Conservation (phyloP, 2,797 vertebrate genomes). For the Pseudochromis fuscus region DNA sequence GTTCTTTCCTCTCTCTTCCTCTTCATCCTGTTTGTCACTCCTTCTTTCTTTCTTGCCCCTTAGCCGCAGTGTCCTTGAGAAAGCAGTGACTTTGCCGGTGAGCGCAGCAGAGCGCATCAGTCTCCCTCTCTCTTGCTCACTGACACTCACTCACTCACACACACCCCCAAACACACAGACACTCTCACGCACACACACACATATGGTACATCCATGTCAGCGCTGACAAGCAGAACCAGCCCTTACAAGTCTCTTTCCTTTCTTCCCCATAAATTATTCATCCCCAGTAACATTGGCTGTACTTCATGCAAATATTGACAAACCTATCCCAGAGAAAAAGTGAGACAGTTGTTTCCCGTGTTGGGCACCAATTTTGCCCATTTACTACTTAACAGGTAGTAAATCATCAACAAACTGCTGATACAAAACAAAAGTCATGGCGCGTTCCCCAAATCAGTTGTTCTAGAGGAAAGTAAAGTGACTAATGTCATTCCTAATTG, state of each 20-base stretch:
- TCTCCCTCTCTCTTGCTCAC: conserved; percentile 39
- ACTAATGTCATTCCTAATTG: neutral
- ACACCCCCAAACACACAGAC: conserved; percentile 28
- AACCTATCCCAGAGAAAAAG: conserved; percentile 53
- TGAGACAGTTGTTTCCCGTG: conserved; percentile 31
- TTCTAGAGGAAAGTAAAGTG: neutral
- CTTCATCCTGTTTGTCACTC: conserved; percentile 50
- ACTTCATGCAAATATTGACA: conserved; percentile 75
- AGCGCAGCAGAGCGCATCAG: conserved; percentile 68
- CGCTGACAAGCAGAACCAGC: conserved; percentile 57
- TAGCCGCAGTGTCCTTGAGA: conserved; percentile 89
- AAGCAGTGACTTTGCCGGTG: conserved; percentile 83
- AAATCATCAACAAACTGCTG: conserved; percentile 31
- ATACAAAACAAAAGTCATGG: conserved; percentile 5
- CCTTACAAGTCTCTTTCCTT: conserved; percentile 61
- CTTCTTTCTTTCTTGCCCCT: conserved; percentile 63
- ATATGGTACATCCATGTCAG: conserved; percentile 36
- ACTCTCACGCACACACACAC: conserved; percentile 8
- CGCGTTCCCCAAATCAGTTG: neutral
- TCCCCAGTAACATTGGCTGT: conserved; percentile 50
- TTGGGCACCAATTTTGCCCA: conserved; percentile 40
- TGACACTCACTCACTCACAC: conserved; percentile 32
- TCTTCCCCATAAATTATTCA: conserved; percentile 76
- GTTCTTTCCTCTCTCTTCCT: conserved; percentile 2
- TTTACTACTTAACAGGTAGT: conserved; percentile 27